Percentiles rank a stretch among this genome's conserved stretches.
Evolutionary conservation across 2,797 vertebrate species (phyloP).

Genomic region (Crocodylus rhombifer): DNA sequence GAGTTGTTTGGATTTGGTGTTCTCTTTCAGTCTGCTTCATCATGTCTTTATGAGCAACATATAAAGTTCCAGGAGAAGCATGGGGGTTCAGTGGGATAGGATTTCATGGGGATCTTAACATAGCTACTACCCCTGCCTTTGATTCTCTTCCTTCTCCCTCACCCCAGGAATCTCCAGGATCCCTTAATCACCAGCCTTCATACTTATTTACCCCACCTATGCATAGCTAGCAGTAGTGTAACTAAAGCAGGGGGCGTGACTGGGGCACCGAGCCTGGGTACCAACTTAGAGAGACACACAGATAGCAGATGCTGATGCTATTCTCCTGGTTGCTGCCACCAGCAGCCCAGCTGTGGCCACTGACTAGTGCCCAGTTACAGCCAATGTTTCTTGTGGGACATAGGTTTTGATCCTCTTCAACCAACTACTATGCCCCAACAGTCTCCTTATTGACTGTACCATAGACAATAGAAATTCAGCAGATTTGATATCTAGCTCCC

Average conservation of each 20-base stretch:
- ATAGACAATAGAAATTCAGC: no score
- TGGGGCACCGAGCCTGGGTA: no score
- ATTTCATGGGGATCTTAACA: neutral
- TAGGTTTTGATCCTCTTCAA: neutral
- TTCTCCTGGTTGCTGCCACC: no score
- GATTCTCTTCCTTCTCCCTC: neutral
- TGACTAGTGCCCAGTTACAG: neutral
- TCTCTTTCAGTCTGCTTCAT: neutral
- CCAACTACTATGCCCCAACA: accelerated
- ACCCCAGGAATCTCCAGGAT: neutral
- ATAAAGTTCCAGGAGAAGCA: neutral
- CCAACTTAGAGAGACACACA: no score
- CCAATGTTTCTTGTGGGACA: no score
- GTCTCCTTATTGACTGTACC: neutral
- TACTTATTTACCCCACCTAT: neutral
- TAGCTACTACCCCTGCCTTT: neutral
- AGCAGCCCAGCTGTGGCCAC: no score
- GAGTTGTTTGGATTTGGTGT: neutral
- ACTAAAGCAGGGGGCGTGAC: no score
- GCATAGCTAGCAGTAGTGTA: neutral
- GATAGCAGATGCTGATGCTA: no score
- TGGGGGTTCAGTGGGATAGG: neutral
- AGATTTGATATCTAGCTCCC: no score
- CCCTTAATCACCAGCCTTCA: neutral
- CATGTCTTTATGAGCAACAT: neutral